Evolutionary conservation across 2,888 invertebrate species (phyloP).

Genomic region (Thereva nobilitata): DNA sequence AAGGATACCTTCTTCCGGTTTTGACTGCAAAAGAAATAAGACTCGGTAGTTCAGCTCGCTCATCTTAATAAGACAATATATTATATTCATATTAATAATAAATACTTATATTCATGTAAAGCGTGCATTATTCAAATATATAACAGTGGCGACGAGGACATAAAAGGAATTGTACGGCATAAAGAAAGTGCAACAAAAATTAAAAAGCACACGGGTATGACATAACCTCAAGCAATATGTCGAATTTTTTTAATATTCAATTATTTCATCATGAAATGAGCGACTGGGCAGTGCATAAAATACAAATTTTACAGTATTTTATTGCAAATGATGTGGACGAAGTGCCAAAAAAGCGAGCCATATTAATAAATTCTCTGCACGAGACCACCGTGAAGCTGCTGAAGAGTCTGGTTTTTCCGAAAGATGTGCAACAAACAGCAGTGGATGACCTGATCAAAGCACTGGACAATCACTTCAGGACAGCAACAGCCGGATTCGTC

Average conservation of each 20-base stretch:
- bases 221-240: no score
- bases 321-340: background rate
- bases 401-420: slow-evolving; percentile 2
- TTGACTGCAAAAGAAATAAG: no score
- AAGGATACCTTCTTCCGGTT: no score
- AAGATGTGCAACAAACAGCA: background rate
- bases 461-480: slow-evolving; percentile 17
- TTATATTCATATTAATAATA: no score
- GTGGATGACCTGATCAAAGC: background rate
- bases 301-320: slow-evolving; percentile 16
- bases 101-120: no score
- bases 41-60: no score
- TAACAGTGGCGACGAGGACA: no score
- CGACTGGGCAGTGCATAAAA: slow-evolving; percentile 11
- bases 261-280: slow-evolving; percentile 13
- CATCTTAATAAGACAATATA: no score
- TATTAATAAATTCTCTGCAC: background rate
- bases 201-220: no score
- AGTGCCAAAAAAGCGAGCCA: background rate
- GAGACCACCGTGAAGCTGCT: slow-evolving; percentile 4
- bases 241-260: slow-evolving; percentile 5
- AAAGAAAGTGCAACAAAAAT: no score
- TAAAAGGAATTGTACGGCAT: no score
- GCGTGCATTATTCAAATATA: no score
- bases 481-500: slow-evolving; percentile 26